phyloP scores from a whole-genome alignment of 2,888 invertebrate genomes.

The Itoplectis maculator region DNA sequence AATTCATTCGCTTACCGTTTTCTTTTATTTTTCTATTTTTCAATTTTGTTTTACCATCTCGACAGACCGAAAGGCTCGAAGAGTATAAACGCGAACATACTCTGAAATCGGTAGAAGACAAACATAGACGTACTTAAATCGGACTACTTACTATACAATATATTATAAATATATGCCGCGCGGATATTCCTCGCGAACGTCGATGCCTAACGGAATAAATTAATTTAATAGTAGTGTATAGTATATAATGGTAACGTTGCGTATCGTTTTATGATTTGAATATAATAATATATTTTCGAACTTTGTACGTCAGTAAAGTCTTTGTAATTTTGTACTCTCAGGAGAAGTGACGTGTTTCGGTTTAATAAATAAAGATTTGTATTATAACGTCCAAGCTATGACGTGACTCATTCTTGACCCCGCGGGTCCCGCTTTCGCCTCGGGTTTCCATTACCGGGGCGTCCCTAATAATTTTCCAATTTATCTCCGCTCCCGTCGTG shows the following conservation, averaged over 20 bases:
- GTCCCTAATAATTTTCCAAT: constrained; percentile 22
- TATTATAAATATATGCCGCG: constrained; percentile 19
- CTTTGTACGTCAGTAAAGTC: constrained; percentile 68
- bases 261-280: constrained; percentile 60
- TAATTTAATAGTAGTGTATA: constrained; percentile 50
- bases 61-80: constrained; percentile 28
- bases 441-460: background rate
- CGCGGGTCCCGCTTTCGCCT: constrained; percentile 14
- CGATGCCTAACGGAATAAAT: constrained; percentile 25
- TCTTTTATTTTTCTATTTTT: constrained; percentile 14
- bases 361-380: constrained; percentile 72
- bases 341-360: constrained; percentile 59
- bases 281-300: constrained; percentile 76
- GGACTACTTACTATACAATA: constrained; percentile 32
- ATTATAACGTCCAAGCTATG: constrained; percentile 61
- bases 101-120: background rate
- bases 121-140: constrained; percentile 57
- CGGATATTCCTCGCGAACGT: background rate
- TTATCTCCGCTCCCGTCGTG: background rate
- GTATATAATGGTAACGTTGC: constrained; percentile 27
- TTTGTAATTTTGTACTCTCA: constrained; percentile 73
- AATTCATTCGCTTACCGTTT: background rate
- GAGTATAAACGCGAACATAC: constrained; percentile 7
- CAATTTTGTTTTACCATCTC: constrained; percentile 6
- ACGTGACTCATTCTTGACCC: constrained; percentile 55